Evolutionary conservation across 2,888 invertebrate species (phyloP).

Genomic region (Rhorus exstirpatorius): DNA sequence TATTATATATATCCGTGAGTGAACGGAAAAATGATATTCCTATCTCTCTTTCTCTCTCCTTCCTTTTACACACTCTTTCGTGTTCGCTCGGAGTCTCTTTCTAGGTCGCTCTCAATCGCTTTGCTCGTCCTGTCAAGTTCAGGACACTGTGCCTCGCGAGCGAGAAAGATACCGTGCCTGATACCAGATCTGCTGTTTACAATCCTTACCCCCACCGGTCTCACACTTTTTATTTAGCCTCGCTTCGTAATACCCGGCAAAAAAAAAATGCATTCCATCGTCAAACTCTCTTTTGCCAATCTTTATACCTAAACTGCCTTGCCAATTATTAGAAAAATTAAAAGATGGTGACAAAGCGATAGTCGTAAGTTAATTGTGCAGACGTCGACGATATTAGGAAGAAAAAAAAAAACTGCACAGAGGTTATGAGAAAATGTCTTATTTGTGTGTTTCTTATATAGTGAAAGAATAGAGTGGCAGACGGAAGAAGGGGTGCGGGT

Average conservation of each 20-base stretch:
- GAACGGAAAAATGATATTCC: slow-evolving; percentile 84
- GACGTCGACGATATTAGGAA: too few species aligned
- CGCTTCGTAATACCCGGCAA: not conserved
- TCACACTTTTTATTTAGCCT: not conserved
- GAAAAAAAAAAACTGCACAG: too few species aligned
- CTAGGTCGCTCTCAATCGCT: slow-evolving; percentile 83
- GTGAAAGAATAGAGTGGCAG: not conserved
- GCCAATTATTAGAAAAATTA: too few species aligned
- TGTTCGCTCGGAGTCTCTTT: slow-evolving; percentile 80
- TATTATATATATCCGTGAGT: slow-evolving; percentile 79
- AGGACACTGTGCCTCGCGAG: slow-evolving; percentile 55
- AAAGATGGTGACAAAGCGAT: not conserved
- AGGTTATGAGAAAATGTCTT: too few species aligned
- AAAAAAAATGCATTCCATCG: not conserved
- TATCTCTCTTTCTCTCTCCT: slow-evolving; percentile 16
- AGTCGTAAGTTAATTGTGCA: too few species aligned
- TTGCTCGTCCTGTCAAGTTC: slow-evolving; percentile 72
- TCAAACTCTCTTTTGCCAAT: not conserved
- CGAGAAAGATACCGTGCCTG: slow-evolving; percentile 24
- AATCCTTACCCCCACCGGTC: slow-evolving; percentile 31
- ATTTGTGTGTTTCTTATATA: too few species aligned
- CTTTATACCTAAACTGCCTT: not conserved
- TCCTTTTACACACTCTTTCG: slow-evolving; percentile 29
- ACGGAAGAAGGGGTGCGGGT: slow-evolving; percentile 37
- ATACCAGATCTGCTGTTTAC: not conserved